Evolutionary conservation across 2,888 invertebrate genomes (phyloP), one percentile per base, ranked within the genome.

Genomic region (Apotomis turbidana): DNA sequence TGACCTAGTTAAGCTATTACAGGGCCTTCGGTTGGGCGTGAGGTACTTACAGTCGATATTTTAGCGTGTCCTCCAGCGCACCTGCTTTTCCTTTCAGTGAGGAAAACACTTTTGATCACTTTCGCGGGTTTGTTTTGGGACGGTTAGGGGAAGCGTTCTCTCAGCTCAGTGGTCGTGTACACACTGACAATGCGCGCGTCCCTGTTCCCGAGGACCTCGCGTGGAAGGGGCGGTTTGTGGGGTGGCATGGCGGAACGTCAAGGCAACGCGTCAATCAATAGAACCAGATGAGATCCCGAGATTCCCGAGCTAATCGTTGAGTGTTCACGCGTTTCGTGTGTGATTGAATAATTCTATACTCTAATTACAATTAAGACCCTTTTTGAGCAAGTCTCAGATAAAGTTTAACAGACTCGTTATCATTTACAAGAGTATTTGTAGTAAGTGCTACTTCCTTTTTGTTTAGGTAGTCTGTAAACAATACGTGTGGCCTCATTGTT

Each of bases 201-300:
- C 92, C 91, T 90, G 84, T 89, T 91, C 92, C 91, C 89, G 87
- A 83, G 87, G 90, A 89, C 90, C 92, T 91, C 90, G 90, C 85
- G 85, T 89, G 82, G 86, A 89, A 88, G 91, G 93, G 93, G 91
- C 87, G 89, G 90, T 80, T 86, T 79, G 83, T 85, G 86, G 93
- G 93, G 91, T 91, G 92, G 90, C 87, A 85, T 89, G 81, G 89
- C 83, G 86, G 85, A 86, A 83, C 86, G 86, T 85, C 87, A 89
- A 88, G 87, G 87, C 87, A 85, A 86, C 85, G 87, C 89, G 89
- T 92, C 92, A 93, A 93, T 93, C 93, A 93, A 93, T 93, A 93
- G 90, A 63, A 87, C 87, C 87, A 88, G 91, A 93, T 89, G 88
- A 87, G 85, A 83, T 84, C 84, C 80, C 81, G 76, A 78, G 84